Evolutionary conservation across 1,140 invertebrate genomes (phyloP), one percentile per base, ranked within the genome.

Genomic region (Apis dorsata): DNA sequence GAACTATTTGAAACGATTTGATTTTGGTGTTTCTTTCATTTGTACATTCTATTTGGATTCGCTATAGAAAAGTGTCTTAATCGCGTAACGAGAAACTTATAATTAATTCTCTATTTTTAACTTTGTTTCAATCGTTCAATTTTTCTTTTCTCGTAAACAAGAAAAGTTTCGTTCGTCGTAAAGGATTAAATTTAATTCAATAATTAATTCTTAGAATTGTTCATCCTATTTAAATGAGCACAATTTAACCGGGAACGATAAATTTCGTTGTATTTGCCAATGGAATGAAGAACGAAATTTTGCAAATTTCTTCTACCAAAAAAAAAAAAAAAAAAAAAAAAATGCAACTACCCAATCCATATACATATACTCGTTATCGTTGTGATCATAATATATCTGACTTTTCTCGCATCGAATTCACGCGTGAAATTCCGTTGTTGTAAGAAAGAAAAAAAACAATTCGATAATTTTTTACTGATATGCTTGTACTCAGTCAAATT

Each of bases 391-490:
- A 3, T 19, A 7, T 17, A 34, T 17, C 10, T n/a, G 13, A n/a
- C 21, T 66, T 57, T 51, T n/a, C 24, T 34, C 24, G 24, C 0
- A 15, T 34, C 19, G 12, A 24, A 49, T 79, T 70, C 24, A 53
- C 8, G 7, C 3, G 49, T n/a, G 8, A 53, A 71, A 44, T 12
- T 74, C 34, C 24, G 19, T 60, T 44, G 19, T 15, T 57, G 10
- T 21, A 3, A 44, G 44, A 7, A 19, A 73, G 24, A 19, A 51
- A 28, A 13, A 49, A 78, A 69, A 57, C 1, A 69, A 69, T 77
- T 77, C 34, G 49, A 24, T 28, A 49, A 70, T n/a, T 8, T n/a
- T 8, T 60, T 51, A 79, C 34, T 81, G 79, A 81, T 81, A 81
- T 81, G 79, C 71, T 79, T 79, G 24, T 60, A 71, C 28, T 51